Conservation (phyloP, 2,797 vertebrate genomes). For the Fundulus diaphanus region DNA sequence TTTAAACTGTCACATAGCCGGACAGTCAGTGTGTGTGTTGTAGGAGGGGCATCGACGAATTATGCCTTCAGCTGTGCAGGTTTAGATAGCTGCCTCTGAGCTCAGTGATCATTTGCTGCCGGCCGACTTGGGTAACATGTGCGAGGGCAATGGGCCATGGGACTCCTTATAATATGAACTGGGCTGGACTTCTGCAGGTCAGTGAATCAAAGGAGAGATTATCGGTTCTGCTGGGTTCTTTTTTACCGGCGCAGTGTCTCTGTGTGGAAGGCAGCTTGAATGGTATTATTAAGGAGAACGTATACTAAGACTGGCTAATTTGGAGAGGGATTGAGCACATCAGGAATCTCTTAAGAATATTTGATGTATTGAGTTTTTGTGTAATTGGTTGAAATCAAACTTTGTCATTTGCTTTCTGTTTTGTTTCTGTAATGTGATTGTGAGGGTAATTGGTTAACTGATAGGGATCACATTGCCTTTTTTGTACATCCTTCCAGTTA, state of each 20-base stretch:
- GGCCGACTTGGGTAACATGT: conserved; percentile 56
- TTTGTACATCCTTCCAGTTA: conserved; percentile 43
- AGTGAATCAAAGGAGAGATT: conserved; percentile 56
- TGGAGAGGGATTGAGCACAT: neutral
- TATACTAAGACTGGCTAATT: neutral
- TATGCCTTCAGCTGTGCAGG: conserved; percentile 54
- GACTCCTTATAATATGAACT: conserved; percentile 77
- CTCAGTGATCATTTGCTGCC: conserved; percentile 46
- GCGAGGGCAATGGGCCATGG: conserved; percentile 66
- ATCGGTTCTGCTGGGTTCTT: conserved; percentile 21
- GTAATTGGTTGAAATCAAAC: conserved; percentile 2
- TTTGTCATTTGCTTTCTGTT: conserved; percentile 20
- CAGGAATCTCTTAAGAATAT: neutral
- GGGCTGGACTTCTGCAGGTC: conserved; percentile 78
- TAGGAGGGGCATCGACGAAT: conserved; percentile 67
- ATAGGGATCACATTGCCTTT: conserved; percentile 49
- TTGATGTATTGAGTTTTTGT: neutral
- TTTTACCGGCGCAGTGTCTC: conserved; percentile 21
- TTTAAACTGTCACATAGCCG: conserved; percentile 31
- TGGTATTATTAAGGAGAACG: neutral
- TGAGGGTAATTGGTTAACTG: conserved; percentile 33
- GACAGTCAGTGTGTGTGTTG: conserved; percentile 39
- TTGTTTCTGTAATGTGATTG: conserved; percentile 24
- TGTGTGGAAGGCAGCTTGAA: conserved; percentile 7
- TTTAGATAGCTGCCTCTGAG: conserved; percentile 48